These are phyloP conservation scores for Austrofundulus limnaeus DNA, from an alignment of 2,113 vertebrate genomes.

Conservation along the genomic window DNA sequence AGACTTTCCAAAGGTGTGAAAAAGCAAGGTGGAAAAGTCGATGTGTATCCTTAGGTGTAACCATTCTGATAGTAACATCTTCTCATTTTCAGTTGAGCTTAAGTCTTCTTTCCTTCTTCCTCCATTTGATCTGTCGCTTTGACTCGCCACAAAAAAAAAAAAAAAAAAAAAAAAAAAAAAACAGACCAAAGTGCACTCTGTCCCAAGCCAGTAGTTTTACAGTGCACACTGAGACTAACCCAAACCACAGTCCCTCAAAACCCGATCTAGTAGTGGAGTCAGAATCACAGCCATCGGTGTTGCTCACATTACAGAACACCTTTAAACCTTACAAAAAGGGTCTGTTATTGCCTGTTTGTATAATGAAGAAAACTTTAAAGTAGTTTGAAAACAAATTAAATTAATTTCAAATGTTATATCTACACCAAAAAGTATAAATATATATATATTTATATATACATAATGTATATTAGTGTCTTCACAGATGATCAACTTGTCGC, in stretches of 20 bases:
- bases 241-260: conserved; percentile 58
- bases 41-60: conserved; percentile 19
- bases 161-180: no score
- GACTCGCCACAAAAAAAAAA: conserved; percentile 33
- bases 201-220: conserved; percentile 37
- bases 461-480: conserved; percentile 9
- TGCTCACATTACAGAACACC: conserved; percentile 49
- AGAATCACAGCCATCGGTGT: conserved; percentile 59
- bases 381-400: background rate
- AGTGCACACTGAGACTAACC: conserved; percentile 47
- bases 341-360: conserved; percentile 24
- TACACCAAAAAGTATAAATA: no score
- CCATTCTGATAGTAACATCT: conserved; percentile 27
- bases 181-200: conserved; percentile 14
- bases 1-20: conserved; percentile 12
- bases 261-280: conserved; percentile 57
- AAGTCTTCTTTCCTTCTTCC: conserved; percentile 26
- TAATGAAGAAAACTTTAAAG: background rate
- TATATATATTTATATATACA: no score
- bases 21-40: conserved; percentile 15
- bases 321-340: conserved; percentile 24
- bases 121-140: conserved; percentile 20
- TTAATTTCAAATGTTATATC: background rate
- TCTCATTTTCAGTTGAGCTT: conserved; percentile 15
- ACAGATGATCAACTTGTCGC: conserved; percentile 39